Base-by-base conservation (phyloP, 1,140 invertebrate genomes). In the Cecropterus lyciades region DNA sequence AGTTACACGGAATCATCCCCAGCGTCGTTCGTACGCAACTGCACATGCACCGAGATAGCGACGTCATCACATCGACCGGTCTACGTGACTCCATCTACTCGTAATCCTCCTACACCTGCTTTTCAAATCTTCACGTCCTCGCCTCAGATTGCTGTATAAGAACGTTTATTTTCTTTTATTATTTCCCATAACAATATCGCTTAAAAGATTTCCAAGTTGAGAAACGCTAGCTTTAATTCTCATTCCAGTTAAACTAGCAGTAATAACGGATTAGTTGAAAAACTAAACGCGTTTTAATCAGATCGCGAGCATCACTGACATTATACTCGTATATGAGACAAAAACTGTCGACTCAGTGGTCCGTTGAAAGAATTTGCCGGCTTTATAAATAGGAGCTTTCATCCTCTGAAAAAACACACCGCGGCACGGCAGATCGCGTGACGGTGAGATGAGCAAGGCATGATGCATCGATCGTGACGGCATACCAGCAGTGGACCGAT, bases 41-140 rank as follows among this genome's bases (percentile, higher is more conserved):
- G 76, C 73, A 77, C 65, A 64, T 70, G 79, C 73, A 73, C 53
- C 67, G 73, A 69, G 77, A 85, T 87, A 85, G 85, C 82, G 84
- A 62, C 87, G 87, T 91, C 88, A 82, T 89, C 85, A 80, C 88
- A 89, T 88, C 85, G 80, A 86, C 82, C 64, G 67, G 71, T 53
- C 70, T 77, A 91, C 88, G 88, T 91, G 88, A 91, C 83, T 81
- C 84, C 75, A 89, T 91, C 82, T 85, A 57, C 70, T 57, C 53
- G 78, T 88, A 89, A 88, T 85, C 85, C 85, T 71, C 56, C 74
- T 77, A 82, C 87, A 89, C 86, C 86, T 91, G 86, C 81, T 85
- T 87, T 84, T 87, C 80, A 86, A 88, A 85, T 77, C 77, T 77
- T 73, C 67, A 74, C 76, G 57, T 62, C 57, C 27, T 62, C 57